Percentiles rank a stretch among this genome's conserved stretches.
Evolutionary conservation across 2,113 vertebrate species (phyloP).

Genomic region (Calonectris borealis): DNA sequence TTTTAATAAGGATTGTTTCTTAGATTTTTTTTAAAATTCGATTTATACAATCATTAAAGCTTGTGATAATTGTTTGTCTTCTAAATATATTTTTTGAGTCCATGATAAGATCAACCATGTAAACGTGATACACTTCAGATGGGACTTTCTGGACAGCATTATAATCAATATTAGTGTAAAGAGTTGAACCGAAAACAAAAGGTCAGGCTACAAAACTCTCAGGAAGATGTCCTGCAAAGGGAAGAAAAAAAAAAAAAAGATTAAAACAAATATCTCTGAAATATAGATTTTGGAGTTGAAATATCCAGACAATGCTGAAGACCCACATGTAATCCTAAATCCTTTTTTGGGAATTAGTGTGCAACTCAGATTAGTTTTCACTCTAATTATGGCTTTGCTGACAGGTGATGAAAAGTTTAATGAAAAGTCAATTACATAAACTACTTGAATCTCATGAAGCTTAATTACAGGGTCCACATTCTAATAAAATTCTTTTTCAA

Average conservation of each 20-base stretch:
- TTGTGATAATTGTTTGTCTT: not conserved
- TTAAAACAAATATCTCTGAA: not conserved
- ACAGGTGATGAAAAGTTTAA: constrained; percentile 44
- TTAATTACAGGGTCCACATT: constrained; percentile 33
- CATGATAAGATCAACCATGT: not conserved
- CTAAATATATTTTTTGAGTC: not conserved
- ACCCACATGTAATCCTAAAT: not conserved
- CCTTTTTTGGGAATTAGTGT: constrained; percentile 20
- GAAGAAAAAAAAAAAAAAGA: not conserved
- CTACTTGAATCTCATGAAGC: constrained; percentile 1
- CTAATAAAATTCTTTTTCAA: constrained; percentile 44
- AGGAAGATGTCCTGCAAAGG: not conserved
- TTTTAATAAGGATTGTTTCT: not conserved
- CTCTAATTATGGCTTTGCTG: constrained; percentile 50
- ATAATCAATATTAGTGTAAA: not conserved
- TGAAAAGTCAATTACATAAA: constrained; percentile 44
- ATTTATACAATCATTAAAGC: not conserved
- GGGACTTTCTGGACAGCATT: not conserved
- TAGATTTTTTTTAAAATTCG: not conserved
- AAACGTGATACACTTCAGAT: not conserved
- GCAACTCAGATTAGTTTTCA: constrained; percentile 15
- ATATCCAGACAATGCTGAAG: not conserved
- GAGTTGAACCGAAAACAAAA: not conserved
- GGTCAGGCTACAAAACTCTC: not conserved
- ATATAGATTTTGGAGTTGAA: not conserved